Base-by-base conservation (phyloP, 2,888 invertebrate genomes). In the Leptinotarsa peninsularis region DNA sequence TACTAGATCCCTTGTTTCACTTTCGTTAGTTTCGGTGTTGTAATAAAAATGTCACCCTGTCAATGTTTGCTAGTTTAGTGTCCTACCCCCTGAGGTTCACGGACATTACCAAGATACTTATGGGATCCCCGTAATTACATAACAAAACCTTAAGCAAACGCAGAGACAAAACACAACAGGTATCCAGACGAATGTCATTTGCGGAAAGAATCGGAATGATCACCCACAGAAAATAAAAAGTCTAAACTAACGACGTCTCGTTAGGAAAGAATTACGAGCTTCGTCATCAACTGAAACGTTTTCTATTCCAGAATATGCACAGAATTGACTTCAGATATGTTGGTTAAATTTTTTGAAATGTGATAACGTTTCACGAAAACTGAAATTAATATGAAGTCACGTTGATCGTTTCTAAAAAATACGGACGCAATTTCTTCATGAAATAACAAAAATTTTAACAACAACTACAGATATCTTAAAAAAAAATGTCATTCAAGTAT, bases 21-120 rank as follows among this genome's bases (percentile, higher is more conserved):
- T 58, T 33, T 70, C 18, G 69, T 70, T 58, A 18, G 21, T 58
- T 49, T 58, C 49, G 13, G 43, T 43, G 56, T 18, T n/a, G 43
- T 70, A 70, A 70, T 70, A 70, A 70, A 70, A 70, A 70, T 58
- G 69, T 70, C 69, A 70, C 21, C 18, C 56, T 70, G 69, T 70
- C 58, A 70, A 70, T 70, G 69, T 58, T 70, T 56, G 69, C 56
- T 58, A 70, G 43, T 70, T 70, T 70, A 70, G 21, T 70, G 69
- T 58, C 49, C 58, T 70, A 70, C 69, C 69, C 58, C 69, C 69
- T 43, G 58, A 70, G n/a, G 69, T 49, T 58, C 18, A 21, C 54
- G 15, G 43, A 33, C 52, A 70, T 70, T 43, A 43, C 69, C 69
- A 14, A 58, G 69, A 17, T 63, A 27, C n/a, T 33, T 63, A n/a